Evolutionary conservation across 2,888 invertebrate genomes (phyloP), one percentile per base, ranked within the genome.

Genomic region (Polyommatus iphigenia): DNA sequence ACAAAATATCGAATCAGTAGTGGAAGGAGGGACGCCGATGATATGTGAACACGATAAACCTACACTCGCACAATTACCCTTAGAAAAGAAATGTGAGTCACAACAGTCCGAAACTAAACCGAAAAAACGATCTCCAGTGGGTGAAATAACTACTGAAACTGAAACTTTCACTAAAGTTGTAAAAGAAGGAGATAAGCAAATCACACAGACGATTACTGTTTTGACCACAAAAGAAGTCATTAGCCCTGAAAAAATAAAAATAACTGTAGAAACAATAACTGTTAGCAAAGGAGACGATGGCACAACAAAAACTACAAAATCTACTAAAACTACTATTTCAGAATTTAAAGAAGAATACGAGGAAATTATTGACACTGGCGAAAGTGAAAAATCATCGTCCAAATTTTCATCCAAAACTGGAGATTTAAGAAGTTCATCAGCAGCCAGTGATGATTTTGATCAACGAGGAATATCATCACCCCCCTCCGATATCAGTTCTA

Each of bases 401-500:
- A 94, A 89, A 81, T 85, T 87, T 32, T 92, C 93, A 10, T 88
- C 95, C 6, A 95, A 95, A 81, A 93, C 95, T 32, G 88, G 91
- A 71, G 95, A 95, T 76, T 88, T 95, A 84, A 91, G 95, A 71
- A 95, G 95, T 83, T 95, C 95, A 13, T 96, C 96, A 78, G 95
- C 95, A 3, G 95, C 95, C 0, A 96, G 96, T 81, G 96, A 96
- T 80, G 96, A 96, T 78, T 90, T 94, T 78, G 96, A 96, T 80
- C 91, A 92, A 79, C 91, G 89, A 1, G 95, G 94, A 13, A 93
- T 94, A 78, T 90, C 93, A 3, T 95, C 95, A 59, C 95, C 95
- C 29, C 95, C 95, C 29, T 95, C 96, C 77, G 96, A 96, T 82
- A 94, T 95, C 75, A 96, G 96, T 82, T 95, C 95, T 8, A 95